Evolutionary conservation across 1,140 invertebrate species (phyloP), one percentile per base, ranked within the genome.

Genomic region (Mizuhopecten yessoensis): DNA sequence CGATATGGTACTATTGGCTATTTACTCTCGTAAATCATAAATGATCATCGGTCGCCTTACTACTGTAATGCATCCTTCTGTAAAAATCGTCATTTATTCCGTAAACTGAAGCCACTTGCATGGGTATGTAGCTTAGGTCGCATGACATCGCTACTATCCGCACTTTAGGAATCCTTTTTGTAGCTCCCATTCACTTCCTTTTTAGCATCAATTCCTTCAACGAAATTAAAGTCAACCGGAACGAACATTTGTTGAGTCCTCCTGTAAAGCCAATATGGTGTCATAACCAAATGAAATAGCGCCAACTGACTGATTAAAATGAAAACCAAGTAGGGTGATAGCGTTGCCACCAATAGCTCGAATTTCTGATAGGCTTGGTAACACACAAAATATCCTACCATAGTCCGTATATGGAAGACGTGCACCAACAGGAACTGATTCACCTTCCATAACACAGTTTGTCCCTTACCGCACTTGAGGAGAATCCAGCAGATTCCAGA

Each of bases 241-340:
- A 20, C 89, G 34, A 90, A 45, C n/a, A 91, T 87, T 90, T 94
- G 93, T 33, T 87, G 87, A 0, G 93, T 94, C 87, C 93, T 92
- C 34, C 88, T 89, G 34, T 91, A 94, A 17, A 91, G 90, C 93
- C 93, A 94, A 87, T 94, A 94, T 5, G 93, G 93, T 34, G 93
- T 94, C 86, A 94, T 34, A 0, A 92, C 23, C 49, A 93, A 91
- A 3, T 49, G 89, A 20, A 93, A 10, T 29, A 91, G 39, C 2
- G 87, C n/a, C 23, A 92, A 9, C n/a, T 86, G 39, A 29, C 39
- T 86, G 20, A 90, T 42, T 13, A 90, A n/a, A 33, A 88, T 49
- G 7, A 90, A 33, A 86, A 90, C 86, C 34, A 42, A 88, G 17
- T 87, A 87, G 13, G 45, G 15, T 9, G 93, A 86, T 13, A 92